Evolutionary conservation across 2,113 vertebrate species (phyloP), one percentile per base, ranked within the genome.

Genomic region (Lasiurus borealis): DNA sequence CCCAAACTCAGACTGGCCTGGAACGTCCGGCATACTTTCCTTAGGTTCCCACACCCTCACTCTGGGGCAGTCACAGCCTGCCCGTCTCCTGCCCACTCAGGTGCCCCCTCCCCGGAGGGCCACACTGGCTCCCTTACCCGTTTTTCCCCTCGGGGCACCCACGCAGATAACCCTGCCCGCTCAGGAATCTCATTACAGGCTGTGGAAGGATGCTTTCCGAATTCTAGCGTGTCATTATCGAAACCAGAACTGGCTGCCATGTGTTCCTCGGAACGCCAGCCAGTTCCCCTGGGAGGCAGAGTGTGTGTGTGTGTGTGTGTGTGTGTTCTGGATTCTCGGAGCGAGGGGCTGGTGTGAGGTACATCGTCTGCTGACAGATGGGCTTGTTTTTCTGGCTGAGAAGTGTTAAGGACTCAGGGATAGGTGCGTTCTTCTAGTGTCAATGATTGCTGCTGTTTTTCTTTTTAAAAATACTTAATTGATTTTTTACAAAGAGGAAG

Each of bases 251-350:
- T 13, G 44, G 57, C 40, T 34, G 18, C 85, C 76, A 40, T 64
- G 91, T 73, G 54, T 75, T 91, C 19, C 75, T 52, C 52, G 66
- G 80, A 73, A 77, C 78, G n/a, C 66, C 46, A n/a, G n/a, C n/a
- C n/a, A 77, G 80, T 36, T 94, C 52, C 80, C 76, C 44, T 46
- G 54, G 40, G 59, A 84, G 85, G 27, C 68, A 62, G 78, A 16
- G 48, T 57, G 7, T 25, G 81, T 62, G 40, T 40, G 40, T 40
- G 40, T 40, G 40, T 40, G 40, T 40, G 40, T 40, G 40, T 40
- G n/a, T n/a, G n/a, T n/a, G n/a, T n/a, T 76, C 88, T 46, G 64
- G 77, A 27, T 87, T 86, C 46, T 86, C 91, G 72, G 81, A 90
- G 29, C 19, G 15, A 62, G 29, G n/a, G 18, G 44, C 19, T 48